These are phyloP conservation scores for Cremastobaeus sp. DNA, from an alignment of 2,888 invertebrate species.

Conservation along the genomic window DNA sequence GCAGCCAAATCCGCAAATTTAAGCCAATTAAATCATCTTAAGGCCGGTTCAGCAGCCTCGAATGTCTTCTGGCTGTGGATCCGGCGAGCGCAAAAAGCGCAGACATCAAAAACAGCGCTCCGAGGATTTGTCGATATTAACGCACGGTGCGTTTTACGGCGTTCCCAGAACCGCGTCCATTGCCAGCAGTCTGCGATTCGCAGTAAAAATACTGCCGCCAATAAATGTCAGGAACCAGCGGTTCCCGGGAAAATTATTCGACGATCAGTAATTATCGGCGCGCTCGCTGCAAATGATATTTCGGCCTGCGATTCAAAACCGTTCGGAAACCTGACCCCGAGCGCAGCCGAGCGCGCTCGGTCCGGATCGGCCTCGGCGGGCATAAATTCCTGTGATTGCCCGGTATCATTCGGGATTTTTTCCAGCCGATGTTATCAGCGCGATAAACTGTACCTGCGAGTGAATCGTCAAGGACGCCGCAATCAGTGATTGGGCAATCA, in stretches of 20 bases:
- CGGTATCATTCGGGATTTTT: neutral
- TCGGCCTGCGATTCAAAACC: too few species aligned
- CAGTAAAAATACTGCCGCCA: slow-evolving; percentile 33
- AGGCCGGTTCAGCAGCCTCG: neutral
- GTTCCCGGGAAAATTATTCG: slow-evolving; percentile 42
- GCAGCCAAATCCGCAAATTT: neutral
- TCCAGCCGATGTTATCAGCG: too few species aligned
- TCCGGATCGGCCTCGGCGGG: too few species aligned
- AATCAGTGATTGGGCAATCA: too few species aligned
- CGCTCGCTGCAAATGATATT: slow-evolving; percentile 20
- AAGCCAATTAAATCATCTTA: neutral
- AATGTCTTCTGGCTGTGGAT: slow-evolving; percentile 25
- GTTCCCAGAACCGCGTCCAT: slow-evolving; percentile 43
- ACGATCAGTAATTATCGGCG: slow-evolving; percentile 33
- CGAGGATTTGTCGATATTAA: slow-evolving; percentile 57
- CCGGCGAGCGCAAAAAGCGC: slow-evolving; percentile 12
- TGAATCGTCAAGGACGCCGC: too few species aligned
- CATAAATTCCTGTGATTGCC: too few species aligned
- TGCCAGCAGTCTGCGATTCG: slow-evolving; percentile 26
- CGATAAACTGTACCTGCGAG: too few species aligned
- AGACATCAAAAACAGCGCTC: slow-evolving; percentile 37
- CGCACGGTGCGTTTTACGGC: slow-evolving; percentile 19
- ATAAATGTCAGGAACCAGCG: slow-evolving; percentile 37
- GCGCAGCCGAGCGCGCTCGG: too few species aligned
- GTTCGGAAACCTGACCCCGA: too few species aligned